Conservation (phyloP, 2,888 invertebrate species). For the Boloria selene region DNA sequence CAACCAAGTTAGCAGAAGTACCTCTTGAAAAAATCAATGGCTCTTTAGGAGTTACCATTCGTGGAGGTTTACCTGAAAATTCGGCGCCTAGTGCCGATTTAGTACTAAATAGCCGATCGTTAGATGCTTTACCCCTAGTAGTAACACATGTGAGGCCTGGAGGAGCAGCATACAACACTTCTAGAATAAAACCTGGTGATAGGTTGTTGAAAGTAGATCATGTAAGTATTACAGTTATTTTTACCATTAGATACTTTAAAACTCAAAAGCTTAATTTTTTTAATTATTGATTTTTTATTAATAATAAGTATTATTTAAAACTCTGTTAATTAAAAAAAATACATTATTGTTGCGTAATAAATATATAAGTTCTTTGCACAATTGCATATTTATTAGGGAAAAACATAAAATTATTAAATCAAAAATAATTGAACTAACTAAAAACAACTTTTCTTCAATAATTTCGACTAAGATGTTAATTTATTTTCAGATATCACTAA, state of each 20-base stretch:
- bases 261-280: no score
- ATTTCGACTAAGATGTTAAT: no score
- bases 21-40: slow-evolving; percentile 90
- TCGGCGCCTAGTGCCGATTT: slow-evolving; percentile 82
- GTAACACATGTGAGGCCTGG: slow-evolving; percentile 94
- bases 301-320: no score
- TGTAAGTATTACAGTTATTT: slow-evolving; percentile 65
- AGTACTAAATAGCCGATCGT: slow-evolving; percentile 81
- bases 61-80: slow-evolving; percentile 87
- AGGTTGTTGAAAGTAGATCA: slow-evolving; percentile 93
- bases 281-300: no score
- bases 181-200: slow-evolving; percentile 95
- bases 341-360: no score
- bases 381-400: no score
- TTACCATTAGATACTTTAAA: background rate
- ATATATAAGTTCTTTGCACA: no score
- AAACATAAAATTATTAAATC: no score
- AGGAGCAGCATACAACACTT: slow-evolving; percentile 95
- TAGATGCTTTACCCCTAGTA: slow-evolving; percentile 88
- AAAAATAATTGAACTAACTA: no score
- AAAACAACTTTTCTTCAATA: no score
- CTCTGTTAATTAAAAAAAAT: no score
- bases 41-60: slow-evolving; percentile 93
- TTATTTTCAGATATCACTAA: slow-evolving; percentile 82
- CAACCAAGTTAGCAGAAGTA: slow-evolving; percentile 90